A percentile compares a stretch with the other conserved stretches of the same genome.
Evolutionary conservation across 2,797 vertebrate genomes (phyloP).

Genomic region (Bradypodion ventrale): DNA sequence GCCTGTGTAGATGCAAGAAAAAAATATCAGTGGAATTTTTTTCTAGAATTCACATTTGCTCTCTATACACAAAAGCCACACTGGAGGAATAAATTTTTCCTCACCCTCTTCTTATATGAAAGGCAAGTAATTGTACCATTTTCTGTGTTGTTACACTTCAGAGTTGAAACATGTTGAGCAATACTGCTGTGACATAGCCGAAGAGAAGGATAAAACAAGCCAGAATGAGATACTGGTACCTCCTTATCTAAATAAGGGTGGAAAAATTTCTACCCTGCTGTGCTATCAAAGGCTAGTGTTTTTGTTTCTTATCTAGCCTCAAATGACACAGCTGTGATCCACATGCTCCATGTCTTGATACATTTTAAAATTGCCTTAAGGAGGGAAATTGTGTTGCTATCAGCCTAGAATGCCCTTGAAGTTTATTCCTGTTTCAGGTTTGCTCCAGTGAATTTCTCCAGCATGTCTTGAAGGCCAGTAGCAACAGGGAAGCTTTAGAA

Average conservation of each 20-base stretch:
- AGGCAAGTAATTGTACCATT: background rate
- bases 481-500: background rate
- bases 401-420: background rate
- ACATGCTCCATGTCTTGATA: background rate
- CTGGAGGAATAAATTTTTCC: background rate
- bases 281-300: background rate
- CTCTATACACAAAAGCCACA: background rate
- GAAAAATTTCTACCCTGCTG: background rate
- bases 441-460: background rate
- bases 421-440: background rate
- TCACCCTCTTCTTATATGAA: background rate
- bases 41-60: background rate
- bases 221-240: background rate
- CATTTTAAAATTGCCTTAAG: background rate
- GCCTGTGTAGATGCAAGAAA: background rate
- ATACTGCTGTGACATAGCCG: background rate
- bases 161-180: background rate
- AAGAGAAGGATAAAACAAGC: background rate
- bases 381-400: background rate
- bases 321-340: background rate
- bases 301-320: background rate
- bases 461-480: background rate
- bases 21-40: no score
- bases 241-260: background rate
- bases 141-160: background rate